Evolutionary conservation across 2,113 vertebrate species (phyloP).

Genomic region (Cheirogaleus medius): DNA sequence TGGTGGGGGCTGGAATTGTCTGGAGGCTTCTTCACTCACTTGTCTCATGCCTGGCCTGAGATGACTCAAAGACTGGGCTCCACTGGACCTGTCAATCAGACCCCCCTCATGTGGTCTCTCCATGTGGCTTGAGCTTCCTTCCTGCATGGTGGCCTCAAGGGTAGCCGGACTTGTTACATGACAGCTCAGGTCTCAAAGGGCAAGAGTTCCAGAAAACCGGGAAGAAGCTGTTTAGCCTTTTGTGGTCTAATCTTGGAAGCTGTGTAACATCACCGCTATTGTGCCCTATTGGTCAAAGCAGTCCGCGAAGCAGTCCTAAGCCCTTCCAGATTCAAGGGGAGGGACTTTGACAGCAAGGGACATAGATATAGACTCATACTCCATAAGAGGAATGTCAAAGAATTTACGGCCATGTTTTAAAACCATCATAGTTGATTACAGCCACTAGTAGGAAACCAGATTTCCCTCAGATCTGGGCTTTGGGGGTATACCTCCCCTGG

Average conservation of each 20-base stretch:
- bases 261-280: background rate
- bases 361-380: background rate
- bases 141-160: background rate
- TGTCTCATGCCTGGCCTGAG: background rate
- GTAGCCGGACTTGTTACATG: background rate
- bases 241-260: background rate
- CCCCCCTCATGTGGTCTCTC: background rate
- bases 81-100: background rate
- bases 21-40: background rate
- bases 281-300: background rate
- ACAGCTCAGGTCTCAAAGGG: background rate
- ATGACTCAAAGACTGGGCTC: background rate
- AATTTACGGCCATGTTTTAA: background rate
- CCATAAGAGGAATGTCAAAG: no score
- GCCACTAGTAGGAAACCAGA: background rate
- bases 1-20: background rate
- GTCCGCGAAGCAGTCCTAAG: background rate
- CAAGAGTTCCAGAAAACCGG: background rate
- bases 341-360: background rate
- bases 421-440: background rate
- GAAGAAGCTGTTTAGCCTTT: background rate
- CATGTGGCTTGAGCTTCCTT: background rate
- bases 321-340: background rate
- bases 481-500: background rate
- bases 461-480: background rate